Evolutionary conservation across 2,797 vertebrate genomes (phyloP).

Genomic region (Sebastes diaconus): DNA sequence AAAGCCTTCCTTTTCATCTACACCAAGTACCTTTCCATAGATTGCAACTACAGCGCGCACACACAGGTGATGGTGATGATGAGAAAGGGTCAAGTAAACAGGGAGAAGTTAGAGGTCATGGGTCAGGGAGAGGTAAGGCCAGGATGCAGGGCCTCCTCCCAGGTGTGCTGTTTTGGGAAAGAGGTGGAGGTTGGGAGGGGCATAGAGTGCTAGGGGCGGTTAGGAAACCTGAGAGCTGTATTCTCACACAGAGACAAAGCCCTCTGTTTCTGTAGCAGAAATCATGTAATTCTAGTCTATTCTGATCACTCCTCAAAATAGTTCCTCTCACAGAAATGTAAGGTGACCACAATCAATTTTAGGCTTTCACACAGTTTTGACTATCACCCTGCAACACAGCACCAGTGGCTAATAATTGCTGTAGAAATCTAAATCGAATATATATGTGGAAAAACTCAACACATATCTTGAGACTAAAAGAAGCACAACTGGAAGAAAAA

Average conservation of each 20-base stretch:
- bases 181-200: constrained; percentile 1
- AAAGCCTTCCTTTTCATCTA: background rate
- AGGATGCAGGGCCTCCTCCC: constrained; percentile 52
- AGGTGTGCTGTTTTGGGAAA: constrained; percentile 62
- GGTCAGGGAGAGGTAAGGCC: constrained; percentile 58
- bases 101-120: constrained; percentile 49
- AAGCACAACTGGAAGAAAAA: background rate
- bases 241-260: constrained; percentile 18
- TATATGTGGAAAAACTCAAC: background rate
- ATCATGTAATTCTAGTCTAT: background rate
- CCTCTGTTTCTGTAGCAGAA: constrained; percentile 3
- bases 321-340: background rate
- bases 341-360: background rate
- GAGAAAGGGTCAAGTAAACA: constrained; percentile 40
- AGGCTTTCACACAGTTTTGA: background rate
- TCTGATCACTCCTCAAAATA: background rate
- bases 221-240: constrained; percentile 55
- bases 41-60: background rate
- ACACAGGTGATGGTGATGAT: constrained; percentile 35
- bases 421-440: background rate
- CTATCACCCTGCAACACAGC: background rate
- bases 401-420: background rate
- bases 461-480: background rate
- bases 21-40: background rate
- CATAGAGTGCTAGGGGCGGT: constrained; percentile 29